Conservation (phyloP, 1,140 invertebrate genomes). For the Zaprionus ornatus region DNA sequence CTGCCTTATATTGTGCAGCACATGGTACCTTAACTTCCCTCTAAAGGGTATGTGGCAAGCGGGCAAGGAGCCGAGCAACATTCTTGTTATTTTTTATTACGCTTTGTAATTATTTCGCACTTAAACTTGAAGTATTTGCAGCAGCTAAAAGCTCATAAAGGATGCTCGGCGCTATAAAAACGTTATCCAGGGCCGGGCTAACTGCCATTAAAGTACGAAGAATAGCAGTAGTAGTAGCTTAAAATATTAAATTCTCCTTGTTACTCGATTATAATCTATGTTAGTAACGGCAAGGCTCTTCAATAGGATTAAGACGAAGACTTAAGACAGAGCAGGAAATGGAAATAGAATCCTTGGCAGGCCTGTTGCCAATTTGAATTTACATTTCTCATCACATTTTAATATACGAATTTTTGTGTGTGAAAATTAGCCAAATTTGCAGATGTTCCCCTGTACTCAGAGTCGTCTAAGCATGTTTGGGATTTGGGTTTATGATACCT, state of each 20-base stretch:
- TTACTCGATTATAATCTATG: slow-evolving; percentile 1
- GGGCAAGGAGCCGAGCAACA: neutral
- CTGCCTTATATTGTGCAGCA: no score
- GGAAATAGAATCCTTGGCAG: neutral
- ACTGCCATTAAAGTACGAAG: slow-evolving; percentile 4
- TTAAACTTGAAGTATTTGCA: slow-evolving; percentile 61
- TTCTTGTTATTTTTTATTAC: neutral
- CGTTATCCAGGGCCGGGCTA: neutral
- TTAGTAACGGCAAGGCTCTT: neutral
- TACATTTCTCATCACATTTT: neutral
- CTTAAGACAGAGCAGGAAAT: neutral
- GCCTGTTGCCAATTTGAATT: neutral
- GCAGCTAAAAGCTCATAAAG: slow-evolving; percentile 43
- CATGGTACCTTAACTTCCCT: neutral
- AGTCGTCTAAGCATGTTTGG: slow-evolving; percentile 31
- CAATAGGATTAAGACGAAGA: neutral
- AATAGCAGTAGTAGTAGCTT: neutral
- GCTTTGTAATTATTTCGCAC: slow-evolving; percentile 69
- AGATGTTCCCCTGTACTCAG: neutral
- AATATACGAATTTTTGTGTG: slow-evolving; percentile 2
- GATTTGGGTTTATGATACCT: slow-evolving; percentile 71
- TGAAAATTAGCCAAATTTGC: slow-evolving; percentile 27
- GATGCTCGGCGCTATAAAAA: slow-evolving; percentile 13
- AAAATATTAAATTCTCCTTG: neutral
- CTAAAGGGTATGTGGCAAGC: slow-evolving; percentile 3